These are phyloP conservation scores for Rhea americana DNA, from an alignment of 2,113 vertebrate genomes.

Conservation along the genomic window DNA sequence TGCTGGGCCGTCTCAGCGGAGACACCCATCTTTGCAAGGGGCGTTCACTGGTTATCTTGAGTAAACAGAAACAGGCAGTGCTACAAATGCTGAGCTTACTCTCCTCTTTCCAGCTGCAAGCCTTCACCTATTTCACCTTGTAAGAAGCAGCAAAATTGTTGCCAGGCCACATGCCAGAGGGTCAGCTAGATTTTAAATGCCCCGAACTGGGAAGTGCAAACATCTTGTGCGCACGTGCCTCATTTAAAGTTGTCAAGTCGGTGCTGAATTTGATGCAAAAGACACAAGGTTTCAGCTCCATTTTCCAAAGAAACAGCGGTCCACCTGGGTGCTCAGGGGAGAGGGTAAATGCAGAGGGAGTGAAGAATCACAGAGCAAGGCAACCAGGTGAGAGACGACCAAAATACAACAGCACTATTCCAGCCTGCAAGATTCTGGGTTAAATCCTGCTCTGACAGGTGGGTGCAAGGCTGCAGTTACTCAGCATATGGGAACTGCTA, in stretches of 20 bases:
- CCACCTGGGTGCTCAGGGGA: not conserved
- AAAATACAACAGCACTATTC: not conserved
- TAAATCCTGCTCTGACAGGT: not conserved
- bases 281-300: not conserved
- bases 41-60: not conserved
- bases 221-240: not conserved
- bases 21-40: not conserved
- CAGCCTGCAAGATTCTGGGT: not conserved
- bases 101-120: not conserved
- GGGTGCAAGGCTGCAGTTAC: not conserved
- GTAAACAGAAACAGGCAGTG: not conserved
- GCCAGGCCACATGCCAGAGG: not conserved
- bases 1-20: accelerated
- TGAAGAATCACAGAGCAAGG: not conserved
- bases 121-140: accelerated
- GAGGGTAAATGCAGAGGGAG: not conserved
- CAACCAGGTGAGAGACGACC: not conserved
- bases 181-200: accelerated
- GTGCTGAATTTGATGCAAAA: too few species aligned
- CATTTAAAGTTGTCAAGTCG: too few species aligned
- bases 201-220: not conserved
- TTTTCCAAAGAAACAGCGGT: not conserved
- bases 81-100: accelerated
- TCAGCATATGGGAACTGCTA: accelerated
- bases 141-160: not conserved